Conservation (phyloP, 2,888 invertebrate genomes). For the Malachius bipustulatus region DNA sequence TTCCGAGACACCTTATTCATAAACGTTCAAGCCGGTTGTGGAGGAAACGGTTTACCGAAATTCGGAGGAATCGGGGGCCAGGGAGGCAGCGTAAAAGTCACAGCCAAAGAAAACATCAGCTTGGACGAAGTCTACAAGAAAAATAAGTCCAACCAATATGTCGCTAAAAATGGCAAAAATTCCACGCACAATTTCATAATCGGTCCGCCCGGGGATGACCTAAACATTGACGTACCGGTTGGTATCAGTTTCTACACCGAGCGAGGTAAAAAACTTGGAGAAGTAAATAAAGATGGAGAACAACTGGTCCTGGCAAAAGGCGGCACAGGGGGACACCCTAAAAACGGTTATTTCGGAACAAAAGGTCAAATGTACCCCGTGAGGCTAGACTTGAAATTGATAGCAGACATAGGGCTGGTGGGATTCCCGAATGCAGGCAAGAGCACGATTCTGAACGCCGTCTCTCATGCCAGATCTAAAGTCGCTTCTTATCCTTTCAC, state of each 20-base stretch:
- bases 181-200: slow-evolving; percentile 63
- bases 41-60: slow-evolving; percentile 58
- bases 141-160: slow-evolving; percentile 46
- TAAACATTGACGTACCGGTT: slow-evolving; percentile 63
- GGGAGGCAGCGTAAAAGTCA: slow-evolving; percentile 74
- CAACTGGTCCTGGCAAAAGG: slow-evolving; percentile 65
- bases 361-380: slow-evolving; percentile 60
- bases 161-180: slow-evolving; percentile 60
- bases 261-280: slow-evolving; percentile 54
- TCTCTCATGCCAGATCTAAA: slow-evolving; percentile 81
- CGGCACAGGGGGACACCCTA: slow-evolving; percentile 67
- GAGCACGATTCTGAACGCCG: slow-evolving; percentile 72
- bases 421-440: slow-evolving; percentile 98
- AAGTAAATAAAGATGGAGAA: slow-evolving; percentile 57
- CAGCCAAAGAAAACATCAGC: slow-evolving; percentile 50
- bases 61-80: slow-evolving; percentile 85
- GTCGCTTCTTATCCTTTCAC: slow-evolving; percentile 94
- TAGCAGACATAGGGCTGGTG: slow-evolving; percentile 87
- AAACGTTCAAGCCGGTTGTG: slow-evolving; percentile 71
- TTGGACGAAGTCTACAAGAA: slow-evolving; percentile 42
- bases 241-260: slow-evolving; percentile 68
- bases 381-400: slow-evolving; percentile 78
- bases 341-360: slow-evolving; percentile 66
- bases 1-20: slow-evolving; percentile 75
- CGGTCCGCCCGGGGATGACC: slow-evolving; percentile 61